These are phyloP conservation scores for Naja naja DNA, from an alignment of 2,113 vertebrate genomes.

Conservation along the genomic window DNA sequence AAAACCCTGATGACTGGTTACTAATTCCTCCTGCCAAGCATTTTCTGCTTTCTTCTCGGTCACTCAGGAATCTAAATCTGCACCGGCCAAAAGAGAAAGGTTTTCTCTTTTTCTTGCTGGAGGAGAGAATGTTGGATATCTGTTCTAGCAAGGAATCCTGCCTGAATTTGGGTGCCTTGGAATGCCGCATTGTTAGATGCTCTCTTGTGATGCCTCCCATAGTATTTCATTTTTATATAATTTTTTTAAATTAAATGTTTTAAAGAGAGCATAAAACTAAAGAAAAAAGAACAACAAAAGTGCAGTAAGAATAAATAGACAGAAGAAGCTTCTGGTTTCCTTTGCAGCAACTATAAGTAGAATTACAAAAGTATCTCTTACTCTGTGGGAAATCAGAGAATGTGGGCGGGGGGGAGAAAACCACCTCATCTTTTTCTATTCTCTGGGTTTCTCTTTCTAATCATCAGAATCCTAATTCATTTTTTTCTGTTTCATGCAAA, in stretches of 20 bases:
- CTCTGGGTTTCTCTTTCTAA: background rate
- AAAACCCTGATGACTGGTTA: background rate
- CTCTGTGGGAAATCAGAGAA: background rate
- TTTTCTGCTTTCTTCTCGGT: background rate
- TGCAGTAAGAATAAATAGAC: background rate
- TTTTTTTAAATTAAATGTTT: background rate
- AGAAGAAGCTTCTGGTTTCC: background rate
- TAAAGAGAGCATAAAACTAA: background rate
- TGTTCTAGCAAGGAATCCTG: background rate
- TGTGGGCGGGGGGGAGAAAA: fast-evolving
- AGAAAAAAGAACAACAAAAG: background rate
- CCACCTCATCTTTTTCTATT: background rate
- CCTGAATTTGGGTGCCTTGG: background rate
- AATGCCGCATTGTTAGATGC: too few species aligned
- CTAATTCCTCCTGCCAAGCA: background rate
- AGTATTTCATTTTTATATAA: background rate
- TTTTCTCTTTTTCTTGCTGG: background rate
- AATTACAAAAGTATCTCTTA: background rate
- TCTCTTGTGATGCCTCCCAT: background rate
- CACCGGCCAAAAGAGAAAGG: background rate
- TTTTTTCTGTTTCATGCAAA: background rate
- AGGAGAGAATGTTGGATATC: background rate
- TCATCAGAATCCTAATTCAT: background rate
- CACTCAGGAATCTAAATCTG: background rate
- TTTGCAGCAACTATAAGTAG: background rate